Evolutionary conservation across 53 echinoderm and acorn worm genomes (phyloP), one percentile per base, ranked within the genome.

Genomic region (Crossaster papposus): DNA sequence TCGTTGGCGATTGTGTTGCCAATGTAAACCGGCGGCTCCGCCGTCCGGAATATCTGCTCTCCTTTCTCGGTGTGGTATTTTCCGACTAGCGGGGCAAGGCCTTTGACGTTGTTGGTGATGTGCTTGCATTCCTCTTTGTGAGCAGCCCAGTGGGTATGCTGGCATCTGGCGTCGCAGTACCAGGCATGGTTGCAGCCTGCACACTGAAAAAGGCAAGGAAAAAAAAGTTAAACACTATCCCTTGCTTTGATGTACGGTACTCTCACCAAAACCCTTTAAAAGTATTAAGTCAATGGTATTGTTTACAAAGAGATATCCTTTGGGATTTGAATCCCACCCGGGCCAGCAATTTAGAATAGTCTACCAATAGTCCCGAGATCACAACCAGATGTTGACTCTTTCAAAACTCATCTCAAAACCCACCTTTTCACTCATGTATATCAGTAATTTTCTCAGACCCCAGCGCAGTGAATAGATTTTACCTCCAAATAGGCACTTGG

Each of bases 1-100:
- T 91, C 88, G 23, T 30, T 9, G 9, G 92, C 92, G 1, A 91
- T 33, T 0, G 88, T 91, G 63, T 91, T 88, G 31, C 92, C 92
- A 23, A 91, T 70, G 64, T 91, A 91, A 54, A 52, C 79, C 4
- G 88, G 88, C 2, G 36, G 51, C 36, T 91, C 88, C 35, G 22
- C 51, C 26, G 26, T 68, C 44, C 26, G 12, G 1, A 13, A 83
- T 26, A 3, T 38, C 30, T 20, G 81, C 73, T 58, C 58, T 62
- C 33, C 9, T 10, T 1, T 20, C n/a, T 18, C 34, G 26, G 74
- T n/a, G 22, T 24, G n/a, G 9, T 44, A 44, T 7, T 38, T 5
- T 9, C 44, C 4, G 0, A 32, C 26, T 51, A 26, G 15, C 36
- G 35, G 1, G 20, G 89, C 72, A 2, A 17, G 11, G 17, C 24